Conservation (phyloP, 1,140 invertebrate species). For the Panagrolaimus sp. region DNA sequence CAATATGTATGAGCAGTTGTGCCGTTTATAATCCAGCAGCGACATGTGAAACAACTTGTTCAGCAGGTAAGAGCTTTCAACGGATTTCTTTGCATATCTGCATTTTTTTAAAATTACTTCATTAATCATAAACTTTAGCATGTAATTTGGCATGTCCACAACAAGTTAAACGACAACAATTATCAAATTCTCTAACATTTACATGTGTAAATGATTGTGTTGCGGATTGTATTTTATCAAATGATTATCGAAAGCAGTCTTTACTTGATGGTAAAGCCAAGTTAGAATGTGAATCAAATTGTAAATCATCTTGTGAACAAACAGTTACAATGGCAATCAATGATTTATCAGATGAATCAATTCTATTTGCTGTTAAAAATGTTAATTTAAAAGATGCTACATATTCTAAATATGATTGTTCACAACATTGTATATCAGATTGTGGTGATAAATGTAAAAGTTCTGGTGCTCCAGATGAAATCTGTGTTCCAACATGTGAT, state of each 20-base stretch:
- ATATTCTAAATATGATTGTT: not conserved
- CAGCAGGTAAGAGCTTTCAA: not conserved
- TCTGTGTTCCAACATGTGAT: conserved; percentile 2
- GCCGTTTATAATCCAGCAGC: not conserved
- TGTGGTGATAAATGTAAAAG: not conserved
- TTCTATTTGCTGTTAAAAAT: not conserved
- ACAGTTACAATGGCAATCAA: not conserved
- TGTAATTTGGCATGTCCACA: not conserved
- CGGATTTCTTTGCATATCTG: too few relatives aligned
- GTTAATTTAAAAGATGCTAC: conserved; percentile 1
- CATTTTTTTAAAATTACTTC: too few relatives aligned
- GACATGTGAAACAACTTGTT: not conserved
- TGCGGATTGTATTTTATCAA: not conserved
- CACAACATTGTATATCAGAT: not conserved
- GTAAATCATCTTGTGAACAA: not conserved
- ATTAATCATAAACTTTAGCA: not conserved
- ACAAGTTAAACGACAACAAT: not conserved
- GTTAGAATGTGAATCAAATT: not conserved
- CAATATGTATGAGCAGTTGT: not conserved
- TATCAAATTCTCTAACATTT: not conserved
- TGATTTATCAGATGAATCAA: not conserved
- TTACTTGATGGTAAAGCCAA: not conserved
- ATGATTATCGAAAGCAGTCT: not conserved
- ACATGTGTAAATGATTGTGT: not conserved
- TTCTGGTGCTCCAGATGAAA: not conserved